These are phyloP conservation scores for Zoroaster sp. DNA, from an alignment of 53 echinoderm and acorn worm genomes.

Conservation along the genomic window DNA sequence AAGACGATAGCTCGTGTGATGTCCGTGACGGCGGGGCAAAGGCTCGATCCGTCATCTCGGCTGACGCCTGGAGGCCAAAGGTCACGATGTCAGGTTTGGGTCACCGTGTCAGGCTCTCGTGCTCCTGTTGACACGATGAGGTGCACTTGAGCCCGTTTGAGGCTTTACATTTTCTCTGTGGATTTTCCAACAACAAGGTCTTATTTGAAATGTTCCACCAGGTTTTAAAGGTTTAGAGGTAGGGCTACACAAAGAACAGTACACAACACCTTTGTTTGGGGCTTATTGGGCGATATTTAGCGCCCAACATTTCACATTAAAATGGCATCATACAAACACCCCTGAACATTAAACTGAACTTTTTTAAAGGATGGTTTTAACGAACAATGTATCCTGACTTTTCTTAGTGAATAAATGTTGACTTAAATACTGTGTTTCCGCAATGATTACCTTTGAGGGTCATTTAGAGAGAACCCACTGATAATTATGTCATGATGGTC, in stretches of 20 bases:
- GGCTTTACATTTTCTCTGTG: conserved; percentile 2
- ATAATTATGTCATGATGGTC: no score
- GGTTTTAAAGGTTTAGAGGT: background rate
- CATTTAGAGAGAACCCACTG: no score
- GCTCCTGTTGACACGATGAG: background rate
- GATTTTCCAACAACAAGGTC: background rate
- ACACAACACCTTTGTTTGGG: no score
- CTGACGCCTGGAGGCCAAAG: conserved; percentile 36
- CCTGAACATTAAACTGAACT: no score
- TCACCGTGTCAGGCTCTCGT: conserved; percentile 15
- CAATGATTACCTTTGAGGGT: no score
- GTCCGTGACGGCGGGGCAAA: background rate
- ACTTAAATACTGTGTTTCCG: no score
- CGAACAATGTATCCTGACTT: background rate
- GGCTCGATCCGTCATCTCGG: conserved; percentile 32
- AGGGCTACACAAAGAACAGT: no score
- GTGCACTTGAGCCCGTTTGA: background rate
- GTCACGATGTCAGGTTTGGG: conserved; percentile 33
- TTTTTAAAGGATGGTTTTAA: background rate
- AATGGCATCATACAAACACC: no score
- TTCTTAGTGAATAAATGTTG: no score
- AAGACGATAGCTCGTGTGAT: background rate
- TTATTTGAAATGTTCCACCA: background rate
- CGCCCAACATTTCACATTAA: background rate
- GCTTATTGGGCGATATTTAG: background rate